Base-by-base conservation (phyloP, 2,797 vertebrate species). In the Bryconaethiops microstoma region DNA sequence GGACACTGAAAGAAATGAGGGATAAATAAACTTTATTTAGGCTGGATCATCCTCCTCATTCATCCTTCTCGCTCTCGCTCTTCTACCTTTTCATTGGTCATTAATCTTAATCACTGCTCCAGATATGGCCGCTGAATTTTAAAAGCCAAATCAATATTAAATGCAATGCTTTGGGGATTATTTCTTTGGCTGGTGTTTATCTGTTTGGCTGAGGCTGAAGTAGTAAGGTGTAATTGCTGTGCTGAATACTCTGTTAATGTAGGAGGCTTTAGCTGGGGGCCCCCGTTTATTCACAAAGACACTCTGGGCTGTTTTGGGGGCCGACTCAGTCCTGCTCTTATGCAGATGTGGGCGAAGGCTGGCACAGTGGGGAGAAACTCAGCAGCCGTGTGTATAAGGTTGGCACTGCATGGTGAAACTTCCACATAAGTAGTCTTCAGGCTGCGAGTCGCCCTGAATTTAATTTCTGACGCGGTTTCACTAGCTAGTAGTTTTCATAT, bases 101-200 rank as follows among this genome's bases (percentile, higher is more conserved):
- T 86, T 83, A 80, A 82, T 84, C 76, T 83, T 83, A 75, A 77
- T 82, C 76, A 80, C 81, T 8, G 52, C 70, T 75, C 54, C 54
- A 82, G 86, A 80, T 82, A 78, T 76, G 77, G 52, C 52, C 8
- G 40, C 68, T 83, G 74, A 76, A 85, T 87, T 83, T 76, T 75
- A 71, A 83, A 83, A 57, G 55, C 75, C 75, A 82, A 67, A 83
- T 87, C 79, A 73, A 80, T 79, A 75, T 87, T 62, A 80, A 85
- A 82, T 65, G 74, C 64, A 73, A 65, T 60, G 69, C 79, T 69
- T 82, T 57, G 62, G 74, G 76, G 73, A 79, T 82, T 60, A 86
- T 84, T 77, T 82, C 8, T 81, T 73, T 77, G 76, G 79, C 82
- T 60, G 21, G 55, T 78, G 78, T 75, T 81, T 77, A 84, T 84